Evolutionary conservation across 1,140 invertebrate species (phyloP), one percentile per base, ranked within the genome.

Genomic region (Drosophila gunungcola): DNA sequence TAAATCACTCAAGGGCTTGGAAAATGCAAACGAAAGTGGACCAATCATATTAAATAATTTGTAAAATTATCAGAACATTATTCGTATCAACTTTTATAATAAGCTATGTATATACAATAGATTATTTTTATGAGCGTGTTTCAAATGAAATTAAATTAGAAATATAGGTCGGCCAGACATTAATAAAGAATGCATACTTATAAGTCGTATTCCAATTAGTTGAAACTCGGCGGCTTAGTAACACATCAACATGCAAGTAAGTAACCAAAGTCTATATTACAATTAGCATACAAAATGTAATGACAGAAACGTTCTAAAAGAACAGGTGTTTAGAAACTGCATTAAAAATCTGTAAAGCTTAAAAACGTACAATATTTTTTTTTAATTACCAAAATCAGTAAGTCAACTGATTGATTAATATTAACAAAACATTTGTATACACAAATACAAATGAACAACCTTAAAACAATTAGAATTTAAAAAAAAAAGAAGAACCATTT

Each of bases 121-220:
- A 10, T 51, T 9, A n/a, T 5, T 13, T 62, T 3, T 41, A 16
- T 60, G 6, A 34, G 1, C 27, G 10, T 2, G n/a, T 27, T 27
- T 43, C 12, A 9, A 34, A 58, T 58, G 58, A 36, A 25, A 55
- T 42, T 62, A 34, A 16, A 16, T 29, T 42, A 25, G 13, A 39
- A 21, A 7, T 6, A 27, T 42, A 29, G 16, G 10, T 64, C n/a
- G 13, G 9, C 13, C 7, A 39, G 36, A 32, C n/a, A 67, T 45
- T 32, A 61, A 42, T 61, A 67, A 36, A 32, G 38, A 34, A 25
- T 49, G 32, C 45, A 62, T 48, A 27, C 36, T 5, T 48, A 62
- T 25, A 34, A 41, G 45, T 9, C 56, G 11, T 49, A 49, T 41
- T 13, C 63, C 34, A 42, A 42, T 51, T 49, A 63, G 3, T 21